These are phyloP conservation scores for Limanda limanda DNA, from an alignment of 2,113 vertebrate species.

Conservation along the genomic window DNA sequence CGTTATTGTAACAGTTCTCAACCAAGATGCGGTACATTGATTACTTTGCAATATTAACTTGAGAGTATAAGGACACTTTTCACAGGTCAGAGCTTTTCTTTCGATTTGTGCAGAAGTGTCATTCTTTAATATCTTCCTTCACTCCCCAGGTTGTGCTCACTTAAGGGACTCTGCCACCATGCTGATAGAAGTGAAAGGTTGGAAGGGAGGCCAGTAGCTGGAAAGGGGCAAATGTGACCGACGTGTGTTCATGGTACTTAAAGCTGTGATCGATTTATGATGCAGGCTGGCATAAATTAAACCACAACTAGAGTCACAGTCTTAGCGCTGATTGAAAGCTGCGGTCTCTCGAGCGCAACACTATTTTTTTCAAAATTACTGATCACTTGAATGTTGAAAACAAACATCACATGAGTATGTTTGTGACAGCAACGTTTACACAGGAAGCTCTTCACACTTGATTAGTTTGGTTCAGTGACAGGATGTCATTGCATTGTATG, in stretches of 20 bases:
- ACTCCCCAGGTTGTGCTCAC: background rate
- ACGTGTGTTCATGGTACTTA: background rate
- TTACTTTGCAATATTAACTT: background rate
- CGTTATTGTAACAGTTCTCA: background rate
- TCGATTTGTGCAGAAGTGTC: background rate
- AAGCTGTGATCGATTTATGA: constrained; percentile 16
- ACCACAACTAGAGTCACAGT: no score
- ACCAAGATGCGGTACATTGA: background rate
- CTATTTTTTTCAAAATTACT: background rate
- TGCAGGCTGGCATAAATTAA: background rate
- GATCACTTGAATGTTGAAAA: background rate
- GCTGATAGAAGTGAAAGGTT: constrained; percentile 49
- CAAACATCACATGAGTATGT: background rate
- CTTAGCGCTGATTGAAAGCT: background rate
- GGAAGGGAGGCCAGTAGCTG: constrained; percentile 15
- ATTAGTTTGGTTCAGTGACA: background rate
- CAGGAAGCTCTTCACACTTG: background rate
- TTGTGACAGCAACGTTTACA: background rate
- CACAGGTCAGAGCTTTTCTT: background rate
- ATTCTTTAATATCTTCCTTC: constrained; percentile 4
- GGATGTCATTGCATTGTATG: background rate
- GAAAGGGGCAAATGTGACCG: background rate
- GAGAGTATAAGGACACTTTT: background rate
- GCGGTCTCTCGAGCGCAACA: background rate
- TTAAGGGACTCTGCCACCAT: constrained; percentile 12